phyloP scores from a whole-genome alignment of 2,113 vertebrate species.

The Paedocypris sp. region DNA sequence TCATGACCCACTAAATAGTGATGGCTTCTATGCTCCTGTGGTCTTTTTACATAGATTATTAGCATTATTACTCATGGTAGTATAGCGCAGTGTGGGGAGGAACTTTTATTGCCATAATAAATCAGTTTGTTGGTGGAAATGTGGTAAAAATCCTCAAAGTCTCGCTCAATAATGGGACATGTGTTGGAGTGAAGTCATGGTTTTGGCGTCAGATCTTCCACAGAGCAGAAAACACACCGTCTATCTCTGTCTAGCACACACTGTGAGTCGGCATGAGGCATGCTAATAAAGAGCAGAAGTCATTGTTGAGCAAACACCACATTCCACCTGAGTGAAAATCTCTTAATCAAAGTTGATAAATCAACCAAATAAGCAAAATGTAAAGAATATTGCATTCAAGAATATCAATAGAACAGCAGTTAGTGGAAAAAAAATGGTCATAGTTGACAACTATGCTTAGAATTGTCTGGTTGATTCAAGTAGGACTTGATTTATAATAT shows the following conservation, averaged over 20 bases:
- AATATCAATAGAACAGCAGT: slow-evolving; percentile 23
- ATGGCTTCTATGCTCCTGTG: background rate
- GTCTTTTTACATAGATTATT: slow-evolving; percentile 5
- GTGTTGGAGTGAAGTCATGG: slow-evolving; percentile 31
- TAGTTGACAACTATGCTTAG: no score
- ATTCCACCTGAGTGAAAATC: slow-evolving; percentile 38
- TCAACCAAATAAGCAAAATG: slow-evolving; percentile 17
- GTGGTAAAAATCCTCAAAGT: slow-evolving; percentile 36
- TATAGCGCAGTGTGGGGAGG: background rate
- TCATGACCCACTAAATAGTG: background rate
- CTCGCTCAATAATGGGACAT: slow-evolving; percentile 32
- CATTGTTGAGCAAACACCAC: slow-evolving; percentile 26
- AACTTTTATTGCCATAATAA: slow-evolving; percentile 8
- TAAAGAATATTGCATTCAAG: slow-evolving; percentile 12
- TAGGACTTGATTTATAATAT: no score
- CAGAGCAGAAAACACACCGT: background rate
- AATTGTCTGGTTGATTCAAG: no score
- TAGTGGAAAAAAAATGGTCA: slow-evolving; percentile 16
- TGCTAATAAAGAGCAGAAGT: background rate
- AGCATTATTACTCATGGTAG: background rate
- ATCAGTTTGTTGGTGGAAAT: slow-evolving; percentile 19
- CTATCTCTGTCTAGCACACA: background rate
- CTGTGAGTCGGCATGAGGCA: background rate
- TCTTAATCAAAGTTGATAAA: slow-evolving; percentile 22
- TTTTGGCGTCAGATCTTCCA: slow-evolving; percentile 21